A percentile compares a stretch with the other conserved stretches of the same genome.
These are phyloP conservation scores for Pterois miles DNA, from an alignment of 2,797 vertebrate species.

Conservation along the genomic window DNA sequence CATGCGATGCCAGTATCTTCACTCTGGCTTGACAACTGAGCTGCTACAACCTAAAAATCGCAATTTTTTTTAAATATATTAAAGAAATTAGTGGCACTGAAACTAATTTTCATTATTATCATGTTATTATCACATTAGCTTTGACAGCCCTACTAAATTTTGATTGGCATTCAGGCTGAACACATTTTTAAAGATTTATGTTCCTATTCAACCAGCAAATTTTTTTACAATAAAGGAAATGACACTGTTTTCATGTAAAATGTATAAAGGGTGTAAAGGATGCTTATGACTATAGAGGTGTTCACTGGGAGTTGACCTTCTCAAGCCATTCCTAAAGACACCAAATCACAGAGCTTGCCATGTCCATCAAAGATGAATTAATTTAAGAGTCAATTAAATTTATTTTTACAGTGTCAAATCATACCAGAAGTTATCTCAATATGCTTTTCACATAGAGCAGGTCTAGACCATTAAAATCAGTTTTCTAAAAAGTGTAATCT, in stretches of 20 bases:
- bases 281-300: not conserved
- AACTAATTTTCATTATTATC: too few species aligned
- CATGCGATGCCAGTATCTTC: too few species aligned
- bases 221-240: not conserved
- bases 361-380: not conserved
- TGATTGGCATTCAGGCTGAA: not conserved
- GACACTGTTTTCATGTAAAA: not conserved
- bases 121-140: too few species aligned
- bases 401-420: too few species aligned
- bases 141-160: not conserved
- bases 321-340: not conserved
- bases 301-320: not conserved
- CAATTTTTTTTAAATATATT: too few species aligned
- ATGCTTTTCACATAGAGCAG: too few species aligned
- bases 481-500: not conserved
- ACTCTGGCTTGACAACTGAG: too few species aligned
- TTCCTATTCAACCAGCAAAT: not conserved
- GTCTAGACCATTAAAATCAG: not conserved
- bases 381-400: not conserved
- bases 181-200: not conserved
- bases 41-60: too few species aligned
- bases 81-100: too few species aligned
- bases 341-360: not conserved
- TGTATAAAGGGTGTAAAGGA: not conserved
- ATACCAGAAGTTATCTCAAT: too few species aligned